Conservation (phyloP, 2,888 invertebrate species). For the Athetis lepigone region DNA sequence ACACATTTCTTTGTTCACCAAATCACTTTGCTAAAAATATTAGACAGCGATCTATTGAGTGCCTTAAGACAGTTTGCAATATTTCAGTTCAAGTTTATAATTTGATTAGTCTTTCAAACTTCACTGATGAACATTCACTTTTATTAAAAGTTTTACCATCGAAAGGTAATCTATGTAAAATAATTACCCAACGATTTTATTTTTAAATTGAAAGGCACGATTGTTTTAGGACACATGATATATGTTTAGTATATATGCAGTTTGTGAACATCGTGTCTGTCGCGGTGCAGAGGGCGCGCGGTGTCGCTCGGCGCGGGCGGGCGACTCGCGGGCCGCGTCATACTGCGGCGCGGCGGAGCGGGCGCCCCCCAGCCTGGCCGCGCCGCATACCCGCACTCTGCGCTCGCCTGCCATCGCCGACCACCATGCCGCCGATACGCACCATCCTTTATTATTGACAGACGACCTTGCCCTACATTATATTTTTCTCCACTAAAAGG, state of each 20-base stretch:
- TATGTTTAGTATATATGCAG: constrained; percentile 64
- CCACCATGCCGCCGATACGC: constrained; percentile 72
- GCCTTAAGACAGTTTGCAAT: constrained; percentile 25
- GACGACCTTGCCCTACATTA: constrained; percentile 86
- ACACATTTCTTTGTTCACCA: constrained; percentile 81
- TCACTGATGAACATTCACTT: constrained; percentile 63
- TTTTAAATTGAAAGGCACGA: constrained; percentile 79
- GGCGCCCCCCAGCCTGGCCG: constrained; percentile 66
- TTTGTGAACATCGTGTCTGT: constrained; percentile 69
- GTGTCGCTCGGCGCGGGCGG: constrained; percentile 72
- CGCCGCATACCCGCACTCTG: constrained; percentile 70
- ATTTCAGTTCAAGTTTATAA: constrained; percentile 55
- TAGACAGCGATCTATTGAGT: constrained; percentile 32
- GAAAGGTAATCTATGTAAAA: constrained; percentile 44
- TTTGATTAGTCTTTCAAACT: constrained; percentile 60
- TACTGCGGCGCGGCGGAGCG: constrained; percentile 81
- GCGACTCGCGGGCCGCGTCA: constrained; percentile 84
- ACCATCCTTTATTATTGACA: constrained; percentile 87
- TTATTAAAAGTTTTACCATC: constrained; percentile 58
- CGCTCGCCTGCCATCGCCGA: constrained; percentile 64
- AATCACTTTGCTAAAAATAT: constrained; percentile 67
- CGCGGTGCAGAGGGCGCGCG: constrained; percentile 67
- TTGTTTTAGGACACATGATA: constrained; percentile 69
- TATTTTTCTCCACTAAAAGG: constrained; percentile 75
- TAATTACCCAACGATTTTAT: constrained; percentile 57